Base-by-base conservation (phyloP, 2,888 invertebrate species). In the Nymphalis c-album region DNA sequence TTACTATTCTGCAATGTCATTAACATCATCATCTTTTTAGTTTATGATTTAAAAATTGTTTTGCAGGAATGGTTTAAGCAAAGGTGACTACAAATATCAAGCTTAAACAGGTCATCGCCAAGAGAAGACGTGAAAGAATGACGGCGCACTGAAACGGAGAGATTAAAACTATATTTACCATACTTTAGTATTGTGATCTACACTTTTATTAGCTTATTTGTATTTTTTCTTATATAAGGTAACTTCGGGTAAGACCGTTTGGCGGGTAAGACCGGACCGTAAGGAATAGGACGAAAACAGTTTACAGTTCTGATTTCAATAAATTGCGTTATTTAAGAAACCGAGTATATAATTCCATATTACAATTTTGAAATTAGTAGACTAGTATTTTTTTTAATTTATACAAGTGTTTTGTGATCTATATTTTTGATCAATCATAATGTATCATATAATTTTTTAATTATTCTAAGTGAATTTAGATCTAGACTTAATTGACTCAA, bases 41-140 rank as follows among this genome's bases (percentile, higher is more conserved):
- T 16, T 26, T 18, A 16, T 26, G 26, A 47, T 18, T 35, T 16
- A 48, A n/a, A 13, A 45, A 47, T 20, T 60, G 51, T 70, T 46
- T 86, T 85, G 13, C 86, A 91, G 91, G 70, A 91, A 91, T 71
- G 90, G 90, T n/a, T 70, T 86, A 75, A 85, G 79, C 79, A 91
- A 91, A 73, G 82, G 80, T 3, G 90, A 90, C 76, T 88, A 88
- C 83, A 90, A 90, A 71, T 87, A 82, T 71, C 90, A 82, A 74
- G 74, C 77, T 57, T 78, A 73, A 69, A 57, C 7, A 10, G 3
- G 18, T 13, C 13, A 20, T 13, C 66, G n/a, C 57, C 64, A 8
- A 50, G 45, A 62, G n/a, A 20, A 10, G 40, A 1, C 18, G 40
- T 53, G 22, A 40, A 51, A 48, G 40, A n/a, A 20, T 18, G 20